These are phyloP conservation scores for Dicycla oo DNA, from an alignment of 2,888 invertebrate genomes.

Conservation along the genomic window DNA sequence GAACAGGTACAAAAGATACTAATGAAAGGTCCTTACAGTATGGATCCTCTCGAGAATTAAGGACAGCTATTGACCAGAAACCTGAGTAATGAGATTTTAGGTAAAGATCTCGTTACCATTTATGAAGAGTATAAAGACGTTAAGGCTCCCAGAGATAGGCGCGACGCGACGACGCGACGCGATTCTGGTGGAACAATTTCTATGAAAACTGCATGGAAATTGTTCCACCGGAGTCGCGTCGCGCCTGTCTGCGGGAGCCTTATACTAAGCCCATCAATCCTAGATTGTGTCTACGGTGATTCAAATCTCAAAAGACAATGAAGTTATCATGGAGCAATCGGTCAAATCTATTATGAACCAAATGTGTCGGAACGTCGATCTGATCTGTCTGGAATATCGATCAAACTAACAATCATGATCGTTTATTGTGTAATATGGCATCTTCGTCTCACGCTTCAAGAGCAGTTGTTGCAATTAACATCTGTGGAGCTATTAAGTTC, in stretches of 20 bases:
- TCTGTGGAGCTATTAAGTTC: not conserved
- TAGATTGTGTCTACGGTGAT: constrained; percentile 1
- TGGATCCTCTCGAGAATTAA: not conserved
- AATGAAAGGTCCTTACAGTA: constrained; percentile 27
- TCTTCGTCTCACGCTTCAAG: constrained; percentile 37
- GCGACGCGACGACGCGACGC: no score
- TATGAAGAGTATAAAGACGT: constrained; percentile 2
- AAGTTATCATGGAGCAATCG: constrained; percentile 11
- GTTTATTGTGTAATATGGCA: constrained; percentile 39
- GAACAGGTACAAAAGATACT: constrained; percentile 29
- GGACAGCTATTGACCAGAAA: not conserved
- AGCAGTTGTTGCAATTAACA: constrained; percentile 14
- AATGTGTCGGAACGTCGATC: constrained; percentile 26
- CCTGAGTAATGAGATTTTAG: constrained; percentile 30
- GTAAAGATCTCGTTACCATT: constrained; percentile 22
- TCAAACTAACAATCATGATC: constrained; percentile 27
- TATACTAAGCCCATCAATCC: constrained; percentile 5
- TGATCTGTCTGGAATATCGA: constrained; percentile 23
- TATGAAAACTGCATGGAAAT: no score
- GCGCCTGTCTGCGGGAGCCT: no score
- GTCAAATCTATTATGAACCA: constrained; percentile 5
- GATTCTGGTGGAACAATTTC: no score
- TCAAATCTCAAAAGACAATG: constrained; percentile 22
- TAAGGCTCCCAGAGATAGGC: no score
- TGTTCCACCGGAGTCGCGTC: no score